Base-by-base conservation (phyloP, 2,888 invertebrate genomes). In the Brachyptera putata region DNA sequence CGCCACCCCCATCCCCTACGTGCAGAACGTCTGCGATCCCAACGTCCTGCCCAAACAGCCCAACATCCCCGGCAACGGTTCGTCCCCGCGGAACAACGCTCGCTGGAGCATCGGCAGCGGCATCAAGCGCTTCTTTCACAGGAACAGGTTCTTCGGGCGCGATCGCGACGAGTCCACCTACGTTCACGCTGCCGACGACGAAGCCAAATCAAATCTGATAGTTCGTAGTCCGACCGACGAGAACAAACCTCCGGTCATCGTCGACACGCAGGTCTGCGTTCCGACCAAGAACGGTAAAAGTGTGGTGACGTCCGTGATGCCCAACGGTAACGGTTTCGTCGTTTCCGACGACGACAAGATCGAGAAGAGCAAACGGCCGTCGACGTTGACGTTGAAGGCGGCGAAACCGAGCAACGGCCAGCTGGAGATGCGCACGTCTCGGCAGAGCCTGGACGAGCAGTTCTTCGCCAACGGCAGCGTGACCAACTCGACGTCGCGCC, bases 391-490 rank as follows among this genome's bases (percentile, higher is more conserved):
- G 0, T 69, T 79, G n/a, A 72, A 73, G 5, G 13, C 53, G 14
- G 50, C 34, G 14, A 57, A 60, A 18, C 26, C 24, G n/a, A n/a
- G n/a, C 21, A 18, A 16, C 36, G n/a, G 21, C 14, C 13, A 50
- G 26, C n/a, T 13, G 14, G 46, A 22, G 46, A 1, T 13, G 64
- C 74, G 73, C 68, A 62, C 79, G 67, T 70, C 76, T 1, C 75
- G 87, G 0, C 88, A 88, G 69, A 84, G 84, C 60, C 88, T 89
- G 0, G 73, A 89, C 30, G 89, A 89, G 67, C 85, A 87, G 55
- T 89, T 90, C 56, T 84, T 84, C 58, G 36, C 49, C 11, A n/a
- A n/a, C n/a, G n/a, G n/a, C n/a, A n/a, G n/a, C n/a, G n/a, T n/a
- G n/a, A n/a, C n/a, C n/a, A 24, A 21, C 34, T 30, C 50, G 30